Evolutionary conservation across 2,797 vertebrate genomes (phyloP), one percentile per base, ranked within the genome.

Genomic region (Euphonia xanthogaster): DNA sequence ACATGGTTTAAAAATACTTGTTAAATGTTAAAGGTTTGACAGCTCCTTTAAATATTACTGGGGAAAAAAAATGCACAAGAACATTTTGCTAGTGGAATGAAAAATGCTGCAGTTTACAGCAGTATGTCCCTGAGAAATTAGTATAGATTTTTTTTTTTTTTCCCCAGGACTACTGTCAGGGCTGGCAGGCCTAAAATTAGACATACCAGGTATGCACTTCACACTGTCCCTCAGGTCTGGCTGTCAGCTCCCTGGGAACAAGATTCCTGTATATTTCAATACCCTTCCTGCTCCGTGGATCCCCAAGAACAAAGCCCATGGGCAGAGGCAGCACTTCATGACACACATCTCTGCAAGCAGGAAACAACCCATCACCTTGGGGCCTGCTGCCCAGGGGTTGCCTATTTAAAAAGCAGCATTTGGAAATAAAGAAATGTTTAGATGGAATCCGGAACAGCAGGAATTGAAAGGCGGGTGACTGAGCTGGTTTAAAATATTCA

Each of bases 171-270:
- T 78, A 95, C 89, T 96, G 97, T 92, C 96, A 96, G 86, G 78
- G 81, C 84, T 97, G 96, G 95, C 93, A 96, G 95, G 93, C 92
- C 96, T 97, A 97, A 96, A 97, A 97, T 97, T 96, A 97, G 94
- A 95, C 93, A 67, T 91, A 94, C 93, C 95, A 97, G 97, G 97
- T 97, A 97, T 71, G 73, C 73, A 92, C 93, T 97, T 93, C 42
- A 6, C 61, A 23, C 24, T 50, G 91, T 97, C 97, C 96, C 97
- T 90, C 51, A 94, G 94, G 97, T 87, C 95, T 92, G 94, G 93
- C 96, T 97, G 97, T 96, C 96, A 97, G 94, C 90, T 95, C 74
- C 87, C 75, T 51, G 93, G 95, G 96, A 97, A 96, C 83, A 73
- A 72, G 92, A 94, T 53, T 96, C 96, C 95, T 95, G 94, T 79